These are phyloP conservation scores for Drosophila dunni DNA, from an alignment of 1,140 invertebrate species.

Conservation along the genomic window DNA sequence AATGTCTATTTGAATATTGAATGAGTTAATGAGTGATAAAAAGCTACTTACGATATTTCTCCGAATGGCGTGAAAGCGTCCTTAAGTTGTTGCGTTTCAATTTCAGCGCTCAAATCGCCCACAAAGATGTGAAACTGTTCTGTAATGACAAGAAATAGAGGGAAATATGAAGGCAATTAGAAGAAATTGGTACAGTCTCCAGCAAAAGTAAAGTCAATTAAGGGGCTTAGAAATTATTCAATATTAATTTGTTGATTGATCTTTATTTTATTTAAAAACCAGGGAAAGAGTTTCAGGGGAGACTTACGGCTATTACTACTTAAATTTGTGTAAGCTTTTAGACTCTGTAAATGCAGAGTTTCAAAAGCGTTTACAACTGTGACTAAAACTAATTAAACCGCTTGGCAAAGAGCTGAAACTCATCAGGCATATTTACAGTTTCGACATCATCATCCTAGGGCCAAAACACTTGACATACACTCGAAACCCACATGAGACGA, in stretches of 20 bases:
- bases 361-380: conserved; percentile 26
- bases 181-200: background rate
- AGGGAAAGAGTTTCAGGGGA: no score
- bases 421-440: conserved; percentile 1
- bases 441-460: conserved; percentile 32
- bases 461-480: conserved; percentile 49
- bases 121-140: conserved; percentile 99
- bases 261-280: no score
- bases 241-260: no score
- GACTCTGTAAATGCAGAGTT: no score
- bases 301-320: no score
- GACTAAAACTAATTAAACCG: conserved; percentile 49
- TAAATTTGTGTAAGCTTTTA: no score
- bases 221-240: no score
- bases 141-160: conserved; percentile 84
- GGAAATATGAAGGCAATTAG: conserved; percentile 47
- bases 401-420: conserved; percentile 21
- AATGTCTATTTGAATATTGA: conserved; percentile 21
- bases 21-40: conserved; percentile 1
- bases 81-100: conserved; percentile 97
- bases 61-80: conserved; percentile 99
- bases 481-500: conserved; percentile 46
- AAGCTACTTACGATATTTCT: conserved; percentile 93
- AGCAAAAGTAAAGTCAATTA: no score
- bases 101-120: conserved; percentile 99